Percentiles rank a stretch among this genome's conserved stretches.
These are phyloP conservation scores for Meta bourneti DNA, from an alignment of 2,888 invertebrate species.

Conservation along the genomic window DNA sequence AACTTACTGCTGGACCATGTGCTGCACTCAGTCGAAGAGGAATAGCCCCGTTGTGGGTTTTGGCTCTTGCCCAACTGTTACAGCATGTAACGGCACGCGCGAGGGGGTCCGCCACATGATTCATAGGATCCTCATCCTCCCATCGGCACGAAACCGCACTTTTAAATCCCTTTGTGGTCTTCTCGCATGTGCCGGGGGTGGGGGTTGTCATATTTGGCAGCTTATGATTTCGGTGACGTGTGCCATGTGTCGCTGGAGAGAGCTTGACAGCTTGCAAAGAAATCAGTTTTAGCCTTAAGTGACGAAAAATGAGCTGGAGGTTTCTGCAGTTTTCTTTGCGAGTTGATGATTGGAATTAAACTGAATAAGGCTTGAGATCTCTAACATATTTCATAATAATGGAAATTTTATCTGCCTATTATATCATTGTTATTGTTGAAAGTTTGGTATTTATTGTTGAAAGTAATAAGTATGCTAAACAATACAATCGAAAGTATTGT, in stretches of 20 bases:
- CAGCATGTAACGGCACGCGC: constrained; percentile 66
- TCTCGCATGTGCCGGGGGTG: background rate
- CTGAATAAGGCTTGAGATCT: background rate
- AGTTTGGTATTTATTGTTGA: no score
- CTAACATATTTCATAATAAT: no score
- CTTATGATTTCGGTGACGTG: constrained; percentile 5
- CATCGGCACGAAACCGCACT: constrained; percentile 55
- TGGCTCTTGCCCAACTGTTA: constrained; percentile 63
- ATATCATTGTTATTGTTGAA: no score
- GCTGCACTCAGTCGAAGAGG: background rate
- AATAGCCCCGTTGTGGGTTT: constrained; percentile 10
- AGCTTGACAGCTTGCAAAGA: background rate
- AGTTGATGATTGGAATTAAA: background rate
- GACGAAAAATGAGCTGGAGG: no score
- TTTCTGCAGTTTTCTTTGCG: background rate
- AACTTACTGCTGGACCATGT: constrained; percentile 41
- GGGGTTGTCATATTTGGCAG: constrained; percentile 67
- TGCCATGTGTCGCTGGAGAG: background rate
- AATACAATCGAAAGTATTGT: no score
- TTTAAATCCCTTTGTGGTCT: constrained; percentile 57
- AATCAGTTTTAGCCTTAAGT: no score
- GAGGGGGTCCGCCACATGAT: constrained; percentile 35
- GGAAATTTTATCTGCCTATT: no score
- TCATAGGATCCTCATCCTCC: constrained; percentile 49
- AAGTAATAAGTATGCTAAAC: no score